Base-by-base conservation (phyloP, 2,888 invertebrate species). In the Pelosia muscerda region DNA sequence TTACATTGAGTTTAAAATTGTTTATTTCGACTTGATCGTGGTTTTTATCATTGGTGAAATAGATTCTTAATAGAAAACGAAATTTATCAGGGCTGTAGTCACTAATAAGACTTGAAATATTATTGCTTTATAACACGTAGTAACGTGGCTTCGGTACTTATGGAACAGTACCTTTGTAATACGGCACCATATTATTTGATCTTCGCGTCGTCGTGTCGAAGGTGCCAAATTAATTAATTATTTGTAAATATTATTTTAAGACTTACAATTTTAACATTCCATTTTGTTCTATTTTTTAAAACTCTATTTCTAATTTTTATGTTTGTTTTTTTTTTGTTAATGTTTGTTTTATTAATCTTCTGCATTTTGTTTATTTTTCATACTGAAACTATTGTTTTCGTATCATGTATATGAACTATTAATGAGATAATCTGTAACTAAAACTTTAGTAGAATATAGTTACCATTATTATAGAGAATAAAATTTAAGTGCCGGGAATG, bases 401-500 rank as follows among this genome's bases (percentile, higher is more conserved):
- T 68, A 56, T 72, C 67, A 25, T 72, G n/a, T 72, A 63, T 73
- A 71, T 71, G 68, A 34, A 70, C 23, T 38, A 69, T 60, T 64
- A 66, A 70, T 75, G 38, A 66, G 71, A 71, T 31, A 56, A 72
- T 65, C 68, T 77, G 62, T 71, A 79, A 79, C 54, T 77, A 79
- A 73, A 68, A 66, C n/a, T 22, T 69, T 79, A 81, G 74, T 68
- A 69, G 77, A 79, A 75, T 69, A 74, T 81, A 83, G 89, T 90
- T 90, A 90, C 89, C 90, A 88, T 77, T 80, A 82, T 69, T 67
- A 67, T 84, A 85, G 77, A 65, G 71, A 75, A 69, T 71, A 75
- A 70, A 69, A 69, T 70, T 64, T 86, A 89, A 90, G 93, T 86
- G 93, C 94, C 93, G 94, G 94, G 94, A 89, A 82, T 74, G 94